Evolutionary conservation across 2,888 invertebrate species (phyloP).

Genomic region (Trichogramma dendrolimi): DNA sequence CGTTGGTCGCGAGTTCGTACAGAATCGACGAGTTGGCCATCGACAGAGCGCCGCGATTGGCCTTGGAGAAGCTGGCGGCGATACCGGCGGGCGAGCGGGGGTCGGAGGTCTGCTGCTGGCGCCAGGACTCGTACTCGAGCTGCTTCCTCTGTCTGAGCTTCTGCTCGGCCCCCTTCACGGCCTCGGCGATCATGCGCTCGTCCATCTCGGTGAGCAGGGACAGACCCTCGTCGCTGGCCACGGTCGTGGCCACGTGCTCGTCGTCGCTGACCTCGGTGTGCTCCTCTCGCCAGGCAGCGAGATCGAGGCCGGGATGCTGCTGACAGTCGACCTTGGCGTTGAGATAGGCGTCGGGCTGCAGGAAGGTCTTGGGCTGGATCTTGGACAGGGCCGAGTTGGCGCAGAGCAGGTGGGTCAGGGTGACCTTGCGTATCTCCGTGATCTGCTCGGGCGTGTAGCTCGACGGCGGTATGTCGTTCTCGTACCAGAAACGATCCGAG

Average conservation of each 20-base stretch:
- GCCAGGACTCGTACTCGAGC: slow-evolving; percentile 79
- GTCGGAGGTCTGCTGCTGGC: slow-evolving; percentile 59
- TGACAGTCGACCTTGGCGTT: slow-evolving; percentile 69
- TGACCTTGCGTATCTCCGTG: slow-evolving; percentile 74
- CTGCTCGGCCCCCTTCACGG: slow-evolving; percentile 74
- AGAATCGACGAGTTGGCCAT: slow-evolving; percentile 82
- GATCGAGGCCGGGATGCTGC: slow-evolving; percentile 65
- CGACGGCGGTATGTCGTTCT: slow-evolving; percentile 87
- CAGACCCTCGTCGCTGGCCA: slow-evolving; percentile 17
- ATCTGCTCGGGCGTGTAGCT: slow-evolving; percentile 74
- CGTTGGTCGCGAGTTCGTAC: slow-evolving; percentile 81
- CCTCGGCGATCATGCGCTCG: slow-evolving; percentile 68
- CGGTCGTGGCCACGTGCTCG: slow-evolving; percentile 34
- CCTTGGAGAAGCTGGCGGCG: slow-evolving; percentile 86
- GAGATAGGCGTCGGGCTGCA: slow-evolving; percentile 80
- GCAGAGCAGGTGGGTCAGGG: slow-evolving; percentile 76
- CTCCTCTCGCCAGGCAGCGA: slow-evolving; percentile 69
- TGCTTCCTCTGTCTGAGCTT: slow-evolving; percentile 71
- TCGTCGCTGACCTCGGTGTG: slow-evolving; percentile 39
- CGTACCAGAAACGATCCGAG: slow-evolving; percentile 93
- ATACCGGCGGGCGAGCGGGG: slow-evolving; percentile 82
- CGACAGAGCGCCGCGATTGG: slow-evolving; percentile 76
- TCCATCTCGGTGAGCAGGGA: slow-evolving; percentile 61
- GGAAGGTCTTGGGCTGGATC: slow-evolving; percentile 82
- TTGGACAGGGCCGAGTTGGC: slow-evolving; percentile 65